These are phyloP conservation scores for Tinamus major DNA, from an alignment of 2,797 vertebrate genomes.

Conservation along the genomic window DNA sequence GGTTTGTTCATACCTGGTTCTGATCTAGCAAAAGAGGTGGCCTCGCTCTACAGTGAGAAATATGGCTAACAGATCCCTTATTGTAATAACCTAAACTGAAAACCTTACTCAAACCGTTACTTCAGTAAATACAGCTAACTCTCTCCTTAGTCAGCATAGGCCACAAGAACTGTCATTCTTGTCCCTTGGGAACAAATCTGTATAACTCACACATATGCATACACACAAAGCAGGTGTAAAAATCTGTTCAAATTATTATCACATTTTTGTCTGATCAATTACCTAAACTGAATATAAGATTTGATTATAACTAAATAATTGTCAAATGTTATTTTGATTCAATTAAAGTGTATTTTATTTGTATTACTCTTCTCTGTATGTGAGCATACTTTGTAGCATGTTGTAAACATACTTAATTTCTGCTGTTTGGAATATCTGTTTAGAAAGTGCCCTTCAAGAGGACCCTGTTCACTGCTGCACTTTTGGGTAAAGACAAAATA, in stretches of 20 bases:
- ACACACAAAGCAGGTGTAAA: neutral
- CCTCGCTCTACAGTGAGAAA: neutral
- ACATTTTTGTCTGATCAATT: neutral
- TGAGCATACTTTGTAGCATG: constrained; percentile 59
- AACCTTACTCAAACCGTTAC: neutral
- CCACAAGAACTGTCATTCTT: neutral
- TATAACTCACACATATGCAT: neutral
- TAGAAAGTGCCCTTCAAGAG: constrained; percentile 84
- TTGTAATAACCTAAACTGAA: neutral
- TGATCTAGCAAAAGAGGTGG: neutral
- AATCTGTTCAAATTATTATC: neutral
- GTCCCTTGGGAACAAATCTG: neutral
- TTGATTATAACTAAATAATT: neutral
- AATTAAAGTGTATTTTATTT: neutral
- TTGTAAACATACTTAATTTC: constrained; percentile 20
- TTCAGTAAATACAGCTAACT: neutral
- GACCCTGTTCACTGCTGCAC: constrained; percentile 87
- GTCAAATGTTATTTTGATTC: neutral
- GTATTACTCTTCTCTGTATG: constrained; percentile 31
- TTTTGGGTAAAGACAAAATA: constrained; percentile 83
- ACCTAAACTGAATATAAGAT: neutral
- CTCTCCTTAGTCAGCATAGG: neutral
- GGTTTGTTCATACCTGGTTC: neutral
- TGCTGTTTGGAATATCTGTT: constrained; percentile 57
- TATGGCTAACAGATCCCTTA: neutral